These are phyloP conservation scores for Rhea pennata DNA, from an alignment of 2,113 vertebrate species.

Conservation along the genomic window DNA sequence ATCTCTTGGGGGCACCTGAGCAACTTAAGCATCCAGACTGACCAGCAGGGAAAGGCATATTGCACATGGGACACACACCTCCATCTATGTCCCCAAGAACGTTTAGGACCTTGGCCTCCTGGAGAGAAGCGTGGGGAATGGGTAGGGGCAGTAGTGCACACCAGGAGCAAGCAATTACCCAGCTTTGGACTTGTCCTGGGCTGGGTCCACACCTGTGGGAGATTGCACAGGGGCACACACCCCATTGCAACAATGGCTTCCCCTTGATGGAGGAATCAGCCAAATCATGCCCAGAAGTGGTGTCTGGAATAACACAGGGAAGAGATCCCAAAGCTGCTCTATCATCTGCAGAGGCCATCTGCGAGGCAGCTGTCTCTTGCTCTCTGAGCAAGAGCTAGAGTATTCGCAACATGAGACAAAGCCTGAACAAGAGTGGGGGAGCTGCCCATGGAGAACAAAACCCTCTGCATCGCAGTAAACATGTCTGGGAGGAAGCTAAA, in stretches of 20 bases:
- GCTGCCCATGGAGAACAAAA: background rate
- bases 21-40: background rate
- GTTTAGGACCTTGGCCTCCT: too few species aligned
- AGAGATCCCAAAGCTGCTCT: background rate
- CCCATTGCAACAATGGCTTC: background rate
- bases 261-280: background rate
- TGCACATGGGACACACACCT: background rate
- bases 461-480: background rate
- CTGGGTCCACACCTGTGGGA: background rate
- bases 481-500: background rate
- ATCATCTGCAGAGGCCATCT: accelerated
- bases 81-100: background rate
- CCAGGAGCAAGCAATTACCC: too few species aligned
- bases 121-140: background rate
- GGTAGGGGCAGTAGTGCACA: background rate
- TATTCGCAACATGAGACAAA: accelerated
- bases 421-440: accelerated
- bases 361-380: accelerated
- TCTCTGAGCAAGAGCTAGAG: background rate
- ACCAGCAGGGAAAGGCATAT: background rate
- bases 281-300: background rate
- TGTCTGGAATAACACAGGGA: background rate
- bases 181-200: background rate
- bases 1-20: background rate
- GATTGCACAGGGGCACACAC: background rate